Conservation (phyloP, 1,140 invertebrate species). For the Zophobas morio region DNA sequence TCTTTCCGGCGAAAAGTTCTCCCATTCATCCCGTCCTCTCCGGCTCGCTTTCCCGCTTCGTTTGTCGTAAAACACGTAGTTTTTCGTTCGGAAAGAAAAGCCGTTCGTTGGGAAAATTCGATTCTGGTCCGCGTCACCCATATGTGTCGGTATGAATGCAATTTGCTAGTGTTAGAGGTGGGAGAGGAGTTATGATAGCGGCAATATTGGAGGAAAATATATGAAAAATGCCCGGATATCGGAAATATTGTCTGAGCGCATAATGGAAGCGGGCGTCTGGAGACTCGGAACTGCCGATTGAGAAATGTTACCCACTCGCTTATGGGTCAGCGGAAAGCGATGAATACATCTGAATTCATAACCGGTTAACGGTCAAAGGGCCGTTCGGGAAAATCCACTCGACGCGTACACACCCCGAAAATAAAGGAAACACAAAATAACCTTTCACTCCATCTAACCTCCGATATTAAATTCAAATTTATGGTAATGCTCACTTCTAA, state of each 20-base stretch:
- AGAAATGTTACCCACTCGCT: constrained; percentile 47
- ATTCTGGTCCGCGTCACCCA: constrained; percentile 52
- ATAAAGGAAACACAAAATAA: constrained; percentile 20
- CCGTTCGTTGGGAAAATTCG: constrained; percentile 51
- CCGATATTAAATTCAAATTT: constrained; percentile 26
- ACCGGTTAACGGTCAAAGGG: constrained; percentile 24
- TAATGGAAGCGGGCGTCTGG: constrained; percentile 41
- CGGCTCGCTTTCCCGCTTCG: constrained; percentile 41
- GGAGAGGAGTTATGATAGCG: constrained; percentile 43
- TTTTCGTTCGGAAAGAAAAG: constrained; percentile 48
- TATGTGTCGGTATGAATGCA: constrained; percentile 54
- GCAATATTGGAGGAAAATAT: constrained; percentile 51
- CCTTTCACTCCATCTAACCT: constrained; percentile 22
- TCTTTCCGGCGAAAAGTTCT: no score
- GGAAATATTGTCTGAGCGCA: constrained; percentile 45
- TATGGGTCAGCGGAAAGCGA: constrained; percentile 43
- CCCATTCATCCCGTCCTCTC: no score
- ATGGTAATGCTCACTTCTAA: constrained; percentile 13
- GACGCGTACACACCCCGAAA: neutral
- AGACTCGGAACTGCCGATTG: constrained; percentile 34
- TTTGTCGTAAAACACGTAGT: constrained; percentile 49
- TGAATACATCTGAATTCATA: constrained; percentile 49
- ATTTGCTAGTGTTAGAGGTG: constrained; percentile 49
- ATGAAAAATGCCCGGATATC: constrained; percentile 48
- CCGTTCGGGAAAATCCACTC: constrained; percentile 25